phyloP scores from a whole-genome alignment of 2,113 vertebrate species.

The Vulpes ferrilata region DNA sequence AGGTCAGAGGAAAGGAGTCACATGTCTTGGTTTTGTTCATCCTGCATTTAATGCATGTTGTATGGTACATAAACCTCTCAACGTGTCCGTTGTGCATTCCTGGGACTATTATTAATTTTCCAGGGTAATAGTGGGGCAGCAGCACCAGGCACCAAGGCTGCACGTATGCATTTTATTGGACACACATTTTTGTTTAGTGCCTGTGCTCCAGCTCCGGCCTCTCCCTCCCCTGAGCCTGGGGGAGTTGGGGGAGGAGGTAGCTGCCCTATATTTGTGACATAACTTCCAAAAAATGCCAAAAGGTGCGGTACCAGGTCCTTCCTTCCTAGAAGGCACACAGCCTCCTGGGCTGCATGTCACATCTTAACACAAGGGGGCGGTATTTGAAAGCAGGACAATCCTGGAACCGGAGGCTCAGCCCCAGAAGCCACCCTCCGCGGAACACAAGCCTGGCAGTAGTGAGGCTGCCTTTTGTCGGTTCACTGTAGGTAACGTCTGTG shows the following conservation, averaged over 20 bases:
- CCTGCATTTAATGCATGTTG: neutral
- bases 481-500: rapidly evolving
- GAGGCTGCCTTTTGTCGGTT: neutral
- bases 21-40: neutral
- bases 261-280: neutral
- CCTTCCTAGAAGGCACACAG: neutral
- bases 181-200: neutral
- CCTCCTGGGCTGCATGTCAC: constrained; percentile 14
- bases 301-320: neutral
- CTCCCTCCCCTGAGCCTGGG: neutral
- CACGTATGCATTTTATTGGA: neutral
- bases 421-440: neutral
- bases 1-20: constrained; percentile 13
- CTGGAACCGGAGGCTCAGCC: neutral
- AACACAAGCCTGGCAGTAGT: neutral
- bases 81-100: neutral
- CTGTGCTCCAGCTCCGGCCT: neutral
- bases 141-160: neutral
- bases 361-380: constrained; percentile 66
- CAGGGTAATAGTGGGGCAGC: neutral
- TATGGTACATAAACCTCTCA: neutral
- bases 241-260: neutral
- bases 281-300: neutral
- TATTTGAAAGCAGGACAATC: constrained; percentile 66
- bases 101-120: neutral